phyloP scores from a whole-genome alignment of 2,888 invertebrate species.

The Serrognathus titanus region DNA sequence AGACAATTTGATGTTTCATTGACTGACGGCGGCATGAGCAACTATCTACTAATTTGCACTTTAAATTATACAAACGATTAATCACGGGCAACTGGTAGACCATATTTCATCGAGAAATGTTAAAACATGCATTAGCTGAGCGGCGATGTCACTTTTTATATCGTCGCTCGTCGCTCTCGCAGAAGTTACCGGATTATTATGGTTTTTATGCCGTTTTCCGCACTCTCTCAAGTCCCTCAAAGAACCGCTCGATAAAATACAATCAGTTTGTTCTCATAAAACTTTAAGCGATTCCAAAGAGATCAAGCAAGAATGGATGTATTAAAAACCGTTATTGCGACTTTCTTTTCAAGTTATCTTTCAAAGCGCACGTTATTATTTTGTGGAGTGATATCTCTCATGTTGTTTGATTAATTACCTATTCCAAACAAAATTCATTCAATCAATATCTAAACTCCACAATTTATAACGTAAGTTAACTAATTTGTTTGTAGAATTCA shows the following conservation, averaged over 20 bases:
- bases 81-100: conserved; percentile 30
- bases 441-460: no score
- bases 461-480: no score
- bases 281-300: conserved; percentile 13
- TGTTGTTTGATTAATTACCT: no score
- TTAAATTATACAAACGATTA: conserved; percentile 32
- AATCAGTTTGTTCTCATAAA: conserved; percentile 16
- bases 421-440: no score
- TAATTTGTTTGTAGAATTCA: no score
- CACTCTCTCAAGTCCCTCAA: background rate
- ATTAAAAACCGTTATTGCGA: conserved; percentile 6
- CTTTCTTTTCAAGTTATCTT: no score
- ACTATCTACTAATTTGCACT: conserved; percentile 24
- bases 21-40: conserved; percentile 8
- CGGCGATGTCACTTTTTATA: conserved; percentile 22
- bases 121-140: conserved; percentile 29
- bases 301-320: conserved; percentile 15
- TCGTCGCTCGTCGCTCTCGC: conserved; percentile 13
- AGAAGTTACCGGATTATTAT: conserved; percentile 21
- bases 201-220: conserved; percentile 11
- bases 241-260: conserved; percentile 12
- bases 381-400: no score
- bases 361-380: no score
- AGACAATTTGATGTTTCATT: conserved; percentile 22
- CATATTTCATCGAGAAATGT: conserved; percentile 29